phyloP scores from a whole-genome alignment of 2,888 invertebrate genomes.

The Baccha elongata region DNA sequence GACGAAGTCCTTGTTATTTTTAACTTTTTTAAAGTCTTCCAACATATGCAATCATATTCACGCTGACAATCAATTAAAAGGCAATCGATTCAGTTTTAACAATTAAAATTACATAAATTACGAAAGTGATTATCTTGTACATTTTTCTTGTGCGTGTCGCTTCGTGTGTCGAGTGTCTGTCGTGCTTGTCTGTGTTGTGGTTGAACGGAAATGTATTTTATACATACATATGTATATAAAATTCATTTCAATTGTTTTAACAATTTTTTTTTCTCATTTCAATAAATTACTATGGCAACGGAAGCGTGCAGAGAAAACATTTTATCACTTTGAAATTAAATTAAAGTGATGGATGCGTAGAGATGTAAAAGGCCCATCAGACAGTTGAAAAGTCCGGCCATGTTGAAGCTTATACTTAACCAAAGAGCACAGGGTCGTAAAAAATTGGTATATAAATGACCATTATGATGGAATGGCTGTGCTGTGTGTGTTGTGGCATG shows the following conservation, averaged over 20 bases:
- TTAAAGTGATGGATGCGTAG: constrained; percentile 68
- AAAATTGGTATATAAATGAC: constrained; percentile 37
- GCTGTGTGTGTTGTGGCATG: constrained; percentile 43
- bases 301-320: constrained; percentile 49
- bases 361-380: neutral
- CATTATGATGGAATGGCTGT: constrained; percentile 50
- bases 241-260: constrained; percentile 48
- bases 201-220: constrained; percentile 30
- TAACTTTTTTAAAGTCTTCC: constrained; percentile 15
- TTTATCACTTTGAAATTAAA: constrained; percentile 71
- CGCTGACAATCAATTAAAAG: constrained; percentile 71
- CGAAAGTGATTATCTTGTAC: constrained; percentile 71
- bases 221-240: constrained; percentile 7
- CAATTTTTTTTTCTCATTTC: constrained; percentile 8
- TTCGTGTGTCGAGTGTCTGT: constrained; percentile 11
- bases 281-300: constrained; percentile 59
- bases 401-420: constrained; percentile 10
- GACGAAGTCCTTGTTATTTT: constrained; percentile 1
- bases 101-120: constrained; percentile 74
- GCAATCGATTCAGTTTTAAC: constrained; percentile 72
- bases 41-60: constrained; percentile 68
- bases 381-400: constrained; percentile 23
- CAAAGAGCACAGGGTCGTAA: neutral
- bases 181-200: constrained; percentile 26
- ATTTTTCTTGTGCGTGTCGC: constrained; percentile 69